Percentiles rank a stretch among this genome's conserved stretches.
phyloP scores from a whole-genome alignment of 37 sponge, comb jelly and placozoan genomes.

The Axinella damicornis region DNA sequence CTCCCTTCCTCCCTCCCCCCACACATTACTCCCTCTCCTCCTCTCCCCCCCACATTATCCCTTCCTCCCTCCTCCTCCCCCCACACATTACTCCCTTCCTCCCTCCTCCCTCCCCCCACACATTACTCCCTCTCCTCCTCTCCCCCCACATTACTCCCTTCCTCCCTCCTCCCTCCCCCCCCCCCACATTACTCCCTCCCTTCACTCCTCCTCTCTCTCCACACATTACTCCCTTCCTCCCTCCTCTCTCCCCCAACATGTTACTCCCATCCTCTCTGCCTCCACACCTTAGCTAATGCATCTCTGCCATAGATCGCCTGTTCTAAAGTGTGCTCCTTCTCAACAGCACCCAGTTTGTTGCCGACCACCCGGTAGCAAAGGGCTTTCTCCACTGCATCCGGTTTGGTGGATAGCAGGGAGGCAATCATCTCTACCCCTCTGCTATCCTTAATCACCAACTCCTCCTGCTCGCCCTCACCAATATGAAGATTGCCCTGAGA shows the following conservation, averaged over 20 bases:
- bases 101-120: background rate
- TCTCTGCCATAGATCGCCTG: slow-evolving; percentile 69
- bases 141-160: too few species aligned
- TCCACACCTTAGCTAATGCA: slow-evolving; percentile 87
- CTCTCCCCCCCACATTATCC: background rate
- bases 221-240: too few species aligned
- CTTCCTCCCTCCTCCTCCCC: too few species aligned
- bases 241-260: background rate
- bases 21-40: too few species aligned
- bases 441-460: background rate
- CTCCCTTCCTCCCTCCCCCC: too few species aligned
- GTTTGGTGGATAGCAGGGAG: slow-evolving; percentile 26
- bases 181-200: too few species aligned
- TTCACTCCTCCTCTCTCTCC: too few species aligned
- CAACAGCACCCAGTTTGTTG: slow-evolving; percentile 43
- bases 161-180: background rate
- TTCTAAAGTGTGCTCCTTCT: slow-evolving; percentile 57
- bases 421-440: slow-evolving; percentile 30
- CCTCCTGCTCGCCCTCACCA: slow-evolving; percentile 13
- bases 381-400: slow-evolving; percentile 41
- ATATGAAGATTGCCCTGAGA: slow-evolving; percentile 59
- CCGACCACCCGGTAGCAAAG: slow-evolving; percentile 57
- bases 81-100: too few species aligned
- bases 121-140: too few species aligned
- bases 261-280: background rate